Evolutionary conservation across 2,113 vertebrate species (phyloP).

Genomic region (Nothocercus nigrocapillus): DNA sequence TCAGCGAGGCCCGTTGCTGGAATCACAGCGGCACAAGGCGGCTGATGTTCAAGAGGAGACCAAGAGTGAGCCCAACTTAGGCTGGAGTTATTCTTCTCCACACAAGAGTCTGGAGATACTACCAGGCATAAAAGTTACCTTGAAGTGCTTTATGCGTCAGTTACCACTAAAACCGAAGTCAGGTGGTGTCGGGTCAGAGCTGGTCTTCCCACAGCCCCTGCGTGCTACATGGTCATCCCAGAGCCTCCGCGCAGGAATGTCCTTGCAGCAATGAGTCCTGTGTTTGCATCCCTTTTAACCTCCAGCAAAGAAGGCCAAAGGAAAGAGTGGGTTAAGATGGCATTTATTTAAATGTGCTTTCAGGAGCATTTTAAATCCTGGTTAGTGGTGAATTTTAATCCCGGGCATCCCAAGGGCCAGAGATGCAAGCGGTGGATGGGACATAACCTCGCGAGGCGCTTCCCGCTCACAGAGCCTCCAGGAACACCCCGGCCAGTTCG

Average conservation of each 20-base stretch:
- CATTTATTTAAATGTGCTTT: neutral
- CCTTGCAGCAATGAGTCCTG: neutral
- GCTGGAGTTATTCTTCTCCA: no score
- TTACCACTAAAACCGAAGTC: neutral
- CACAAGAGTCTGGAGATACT: neutral
- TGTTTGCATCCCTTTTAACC: neutral
- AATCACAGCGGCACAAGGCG: neutral
- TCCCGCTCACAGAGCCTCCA: neutral
- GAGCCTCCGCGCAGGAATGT: neutral
- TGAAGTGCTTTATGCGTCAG: neutral
- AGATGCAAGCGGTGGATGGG: rapidly evolving
- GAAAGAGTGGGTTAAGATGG: neutral
- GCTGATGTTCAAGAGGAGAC: no score
- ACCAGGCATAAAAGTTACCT: neutral
- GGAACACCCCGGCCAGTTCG: neutral
- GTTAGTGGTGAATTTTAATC: no score
- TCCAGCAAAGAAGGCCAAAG: neutral
- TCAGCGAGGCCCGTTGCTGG: neutral
- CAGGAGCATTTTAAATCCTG: neutral
- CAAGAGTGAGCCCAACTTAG: no score
- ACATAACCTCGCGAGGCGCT: neutral
- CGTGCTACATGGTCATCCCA: neutral
- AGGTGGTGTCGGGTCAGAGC: neutral
- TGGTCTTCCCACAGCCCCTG: no score
- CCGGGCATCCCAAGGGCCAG: neutral